Percentiles rank a stretch among this genome's conserved stretches.
Conservation (phyloP, 2,888 invertebrate species). For the Hydropsyche betteni region DNA sequence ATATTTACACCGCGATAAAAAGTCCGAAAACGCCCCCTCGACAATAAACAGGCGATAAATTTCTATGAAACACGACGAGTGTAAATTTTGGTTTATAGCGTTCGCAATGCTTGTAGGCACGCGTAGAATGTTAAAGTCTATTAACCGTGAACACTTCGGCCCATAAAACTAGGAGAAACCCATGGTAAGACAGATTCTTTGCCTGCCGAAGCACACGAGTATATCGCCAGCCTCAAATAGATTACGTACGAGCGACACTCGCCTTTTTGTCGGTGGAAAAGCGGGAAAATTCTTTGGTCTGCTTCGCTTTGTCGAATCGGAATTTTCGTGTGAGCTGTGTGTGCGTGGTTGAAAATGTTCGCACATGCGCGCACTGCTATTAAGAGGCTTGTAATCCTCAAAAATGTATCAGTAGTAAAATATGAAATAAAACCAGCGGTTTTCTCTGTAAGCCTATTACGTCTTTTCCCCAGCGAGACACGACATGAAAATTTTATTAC, state of each 20-base stretch:
- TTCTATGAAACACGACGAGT: conserved; percentile 36
- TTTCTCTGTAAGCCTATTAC: conserved; percentile 33
- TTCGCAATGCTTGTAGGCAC: conserved; percentile 37
- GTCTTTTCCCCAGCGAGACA: conserved; percentile 28
- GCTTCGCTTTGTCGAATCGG: too few relatives aligned
- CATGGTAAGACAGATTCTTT: background rate
- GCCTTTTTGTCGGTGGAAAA: too few relatives aligned
- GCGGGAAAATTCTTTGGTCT: too few relatives aligned
- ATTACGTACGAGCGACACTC: too few relatives aligned
- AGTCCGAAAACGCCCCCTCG: background rate
- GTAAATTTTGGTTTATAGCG: conserved; percentile 41
- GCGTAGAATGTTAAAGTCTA: conserved; percentile 39
- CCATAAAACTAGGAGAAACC: conserved; percentile 34
- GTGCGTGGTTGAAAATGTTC: too few relatives aligned
- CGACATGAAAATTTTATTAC: conserved; percentile 43
- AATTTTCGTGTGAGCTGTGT: too few relatives aligned
- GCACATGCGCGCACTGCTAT: too few relatives aligned
- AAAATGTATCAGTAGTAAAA: conserved; percentile 29
- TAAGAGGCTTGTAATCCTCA: too few relatives aligned
- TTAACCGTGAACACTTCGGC: conserved; percentile 34
- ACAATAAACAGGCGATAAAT: conserved; percentile 41
- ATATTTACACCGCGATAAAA: conserved; percentile 12
- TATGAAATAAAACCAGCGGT: conserved; percentile 34
- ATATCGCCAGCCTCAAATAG: too few relatives aligned
- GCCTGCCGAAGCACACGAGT: too few relatives aligned